These are phyloP conservation scores for Pao palembangensis DNA, from an alignment of 2,113 vertebrate genomes.

Conservation along the genomic window DNA sequence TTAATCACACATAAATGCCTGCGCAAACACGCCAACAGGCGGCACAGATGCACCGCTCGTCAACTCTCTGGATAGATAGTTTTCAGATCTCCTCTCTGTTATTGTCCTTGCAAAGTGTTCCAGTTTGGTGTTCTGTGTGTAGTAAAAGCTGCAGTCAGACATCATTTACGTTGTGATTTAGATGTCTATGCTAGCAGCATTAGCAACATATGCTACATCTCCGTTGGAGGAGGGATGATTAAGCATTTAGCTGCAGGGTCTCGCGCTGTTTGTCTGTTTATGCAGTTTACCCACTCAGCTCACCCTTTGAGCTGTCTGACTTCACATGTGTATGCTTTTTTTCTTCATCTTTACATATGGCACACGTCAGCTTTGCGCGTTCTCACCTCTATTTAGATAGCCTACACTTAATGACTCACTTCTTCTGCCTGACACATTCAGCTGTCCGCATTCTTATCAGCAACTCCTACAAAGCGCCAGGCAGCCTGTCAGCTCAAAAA, in stretches of 20 bases:
- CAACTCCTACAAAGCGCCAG: constrained; percentile 67
- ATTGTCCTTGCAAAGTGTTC: background rate
- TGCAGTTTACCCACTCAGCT: background rate
- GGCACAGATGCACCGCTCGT: constrained; percentile 2
- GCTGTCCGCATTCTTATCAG: constrained; percentile 71
- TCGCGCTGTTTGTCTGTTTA: background rate
- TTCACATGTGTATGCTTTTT: constrained; percentile 24
- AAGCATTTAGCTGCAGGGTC: no score
- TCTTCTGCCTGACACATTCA: constrained; percentile 66
- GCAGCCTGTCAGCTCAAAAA: constrained; percentile 58
- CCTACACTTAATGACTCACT: constrained; percentile 70
- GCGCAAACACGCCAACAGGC: constrained; percentile 10
- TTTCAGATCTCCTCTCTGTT: constrained; percentile 1
- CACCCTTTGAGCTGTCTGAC: constrained; percentile 11
- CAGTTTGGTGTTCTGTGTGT: constrained; percentile 7
- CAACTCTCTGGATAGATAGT: background rate
- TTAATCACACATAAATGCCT: constrained; percentile 11
- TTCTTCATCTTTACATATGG: constrained; percentile 54
- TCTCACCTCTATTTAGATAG: constrained; percentile 73
- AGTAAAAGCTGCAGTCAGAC: background rate
- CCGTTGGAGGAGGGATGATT: no score
- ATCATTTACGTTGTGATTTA: no score
- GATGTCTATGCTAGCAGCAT: no score
- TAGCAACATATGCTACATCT: no score
- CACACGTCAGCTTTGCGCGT: constrained; percentile 56